phyloP scores from a whole-genome alignment of 2,113 vertebrate species.

The Pollimyrus isidori region DNA sequence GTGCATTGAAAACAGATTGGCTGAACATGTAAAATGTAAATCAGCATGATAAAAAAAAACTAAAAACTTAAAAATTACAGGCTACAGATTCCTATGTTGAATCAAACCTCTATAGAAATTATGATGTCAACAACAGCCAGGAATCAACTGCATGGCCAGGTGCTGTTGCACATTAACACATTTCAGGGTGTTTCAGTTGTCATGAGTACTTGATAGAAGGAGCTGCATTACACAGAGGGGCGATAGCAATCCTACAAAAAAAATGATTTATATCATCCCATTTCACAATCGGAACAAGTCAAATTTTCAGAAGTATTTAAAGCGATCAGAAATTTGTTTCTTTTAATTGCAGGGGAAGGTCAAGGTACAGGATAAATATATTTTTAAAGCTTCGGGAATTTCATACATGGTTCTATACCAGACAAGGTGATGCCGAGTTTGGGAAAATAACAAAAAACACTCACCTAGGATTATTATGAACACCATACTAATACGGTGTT shows the following conservation, averaged over 20 bases:
- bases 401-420: neutral
- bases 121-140: neutral
- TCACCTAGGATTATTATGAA: too few relatives aligned
- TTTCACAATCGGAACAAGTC: slow-evolving; percentile 13
- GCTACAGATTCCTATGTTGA: neutral
- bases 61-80: neutral
- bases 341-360: neutral
- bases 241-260: neutral
- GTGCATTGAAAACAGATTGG: neutral
- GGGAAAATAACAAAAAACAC: neutral
- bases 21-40: neutral
- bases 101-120: neutral
- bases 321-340: neutral
- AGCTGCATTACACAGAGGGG: neutral
- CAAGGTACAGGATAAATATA: neutral
- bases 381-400: neutral
- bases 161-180: neutral
- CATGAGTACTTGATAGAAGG: neutral
- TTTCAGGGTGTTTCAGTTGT: neutral
- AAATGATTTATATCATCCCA: slow-evolving; percentile 1
- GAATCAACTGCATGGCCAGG: neutral
- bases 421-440: neutral
- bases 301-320: neutral
- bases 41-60: neutral
- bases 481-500: too few relatives aligned